A percentile compares a stretch with the other conserved stretches of the same genome.
Evolutionary conservation across 64 coral and sea anemone species (phyloP).

Genomic region (Montipora efflorescens): DNA sequence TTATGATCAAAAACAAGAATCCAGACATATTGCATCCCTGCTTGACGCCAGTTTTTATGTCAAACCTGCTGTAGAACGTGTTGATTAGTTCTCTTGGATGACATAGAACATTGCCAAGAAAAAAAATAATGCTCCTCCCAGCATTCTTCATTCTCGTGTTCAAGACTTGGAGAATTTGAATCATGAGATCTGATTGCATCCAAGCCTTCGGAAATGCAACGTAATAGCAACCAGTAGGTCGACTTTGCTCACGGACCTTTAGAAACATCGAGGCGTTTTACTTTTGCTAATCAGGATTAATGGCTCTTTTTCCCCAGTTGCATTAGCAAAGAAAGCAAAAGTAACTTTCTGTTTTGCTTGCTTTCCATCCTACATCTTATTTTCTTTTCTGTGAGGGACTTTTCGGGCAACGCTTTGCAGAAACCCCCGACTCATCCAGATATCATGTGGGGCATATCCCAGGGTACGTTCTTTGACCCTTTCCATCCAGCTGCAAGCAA

Average conservation of each 20-base stretch:
- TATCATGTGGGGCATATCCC: background rate
- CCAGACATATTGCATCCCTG: too few species aligned
- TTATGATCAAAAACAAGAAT: too few species aligned
- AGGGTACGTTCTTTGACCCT: background rate
- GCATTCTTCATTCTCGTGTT: background rate
- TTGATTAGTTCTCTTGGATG: too few species aligned
- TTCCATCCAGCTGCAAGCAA: background rate
- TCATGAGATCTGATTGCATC: too few species aligned
- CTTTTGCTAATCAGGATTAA: background rate
- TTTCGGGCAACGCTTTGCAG: background rate
- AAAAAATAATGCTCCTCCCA: background rate
- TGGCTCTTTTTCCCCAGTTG: background rate
- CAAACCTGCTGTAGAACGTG: too few species aligned
- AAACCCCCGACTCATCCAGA: background rate
- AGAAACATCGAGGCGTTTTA: background rate
- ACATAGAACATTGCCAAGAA: background rate
- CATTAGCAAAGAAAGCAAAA: background rate
- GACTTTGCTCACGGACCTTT: background rate
- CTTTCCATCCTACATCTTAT: background rate
- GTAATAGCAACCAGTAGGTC: background rate
- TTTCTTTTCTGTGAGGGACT: constrained; percentile 6
- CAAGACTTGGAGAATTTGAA: background rate
- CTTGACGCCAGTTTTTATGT: too few species aligned
- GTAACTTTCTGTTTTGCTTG: background rate
- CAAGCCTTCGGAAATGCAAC: background rate